Percentiles rank a stretch among this genome's conserved stretches.
phyloP scores from a whole-genome alignment of 2,113 vertebrate species.

The Columba livia region DNA sequence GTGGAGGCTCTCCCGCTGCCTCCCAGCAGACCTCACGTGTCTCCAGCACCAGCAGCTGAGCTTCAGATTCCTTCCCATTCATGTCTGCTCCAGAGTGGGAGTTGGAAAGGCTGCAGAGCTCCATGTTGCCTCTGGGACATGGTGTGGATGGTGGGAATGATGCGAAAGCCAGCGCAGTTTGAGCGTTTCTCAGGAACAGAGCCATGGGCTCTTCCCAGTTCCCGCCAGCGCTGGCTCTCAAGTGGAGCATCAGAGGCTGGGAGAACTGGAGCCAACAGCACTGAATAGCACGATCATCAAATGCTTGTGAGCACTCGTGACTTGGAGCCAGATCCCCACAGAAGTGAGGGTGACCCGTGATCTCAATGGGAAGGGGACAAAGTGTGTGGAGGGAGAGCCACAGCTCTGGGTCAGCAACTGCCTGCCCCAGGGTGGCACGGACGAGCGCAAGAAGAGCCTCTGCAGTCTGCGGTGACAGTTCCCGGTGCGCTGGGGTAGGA shows the following conservation, averaged over 20 bases:
- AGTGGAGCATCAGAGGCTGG: neutral
- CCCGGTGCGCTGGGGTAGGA: neutral
- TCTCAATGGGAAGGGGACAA: neutral
- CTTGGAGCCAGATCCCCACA: neutral
- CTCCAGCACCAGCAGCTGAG: neutral
- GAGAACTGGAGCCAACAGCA: neutral
- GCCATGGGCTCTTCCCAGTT: neutral
- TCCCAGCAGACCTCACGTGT: constrained; percentile 21
- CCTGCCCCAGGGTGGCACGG: fast-evolving
- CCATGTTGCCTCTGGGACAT: neutral
- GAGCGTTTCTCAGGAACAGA: neutral
- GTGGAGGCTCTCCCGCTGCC: neutral
- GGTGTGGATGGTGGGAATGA: neutral
- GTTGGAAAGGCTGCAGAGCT: neutral
- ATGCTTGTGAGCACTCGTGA: neutral
- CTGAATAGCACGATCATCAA: neutral
- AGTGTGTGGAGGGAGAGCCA: neutral
- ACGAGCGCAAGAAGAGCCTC: neutral
- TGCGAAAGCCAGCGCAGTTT: neutral
- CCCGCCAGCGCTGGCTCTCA: neutral
- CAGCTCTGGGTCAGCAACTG: neutral
- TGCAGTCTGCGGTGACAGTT: neutral
- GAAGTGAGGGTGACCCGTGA: neutral
- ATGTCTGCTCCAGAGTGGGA: neutral
- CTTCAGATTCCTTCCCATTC: neutral